Evolutionary conservation across 37 sponge, comb jelly and placozoan genomes (phyloP), one percentile per base, ranked within the genome.

Genomic region (Petrosia ficiformis): DNA sequence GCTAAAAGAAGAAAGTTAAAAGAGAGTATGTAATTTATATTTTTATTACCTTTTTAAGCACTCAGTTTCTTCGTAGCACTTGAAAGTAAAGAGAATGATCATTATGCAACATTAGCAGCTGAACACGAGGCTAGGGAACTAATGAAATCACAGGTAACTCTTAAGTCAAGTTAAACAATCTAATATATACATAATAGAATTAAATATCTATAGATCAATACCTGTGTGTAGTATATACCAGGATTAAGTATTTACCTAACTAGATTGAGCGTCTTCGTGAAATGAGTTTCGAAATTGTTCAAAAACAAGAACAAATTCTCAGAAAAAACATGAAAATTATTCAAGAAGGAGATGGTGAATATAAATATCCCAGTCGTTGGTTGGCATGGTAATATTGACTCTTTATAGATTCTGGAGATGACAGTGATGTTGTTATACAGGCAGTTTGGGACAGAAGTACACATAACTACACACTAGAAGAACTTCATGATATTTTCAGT

Each of bases 1-100:
- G 81, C 75, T 31, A 94, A 87, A 82, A 69, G 95, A 74, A 79
- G 73, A 37, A 94, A 90, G 44, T 68, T 94, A n/a, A 94, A 90
- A 64, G 88, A 94, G 52, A 68, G 86, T 85, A 31, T 44, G 73
- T 67, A 14, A 66, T 0, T 72, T 38, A 4, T n/a, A 36, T 1
- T 26, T 2, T 26, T 22, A 24, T 30, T 11, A 24, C 8, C 34
- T 10, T n/a, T 29, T 48, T 32, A 1, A 19, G 67, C 39, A 76
- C 39, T 65, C 28, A 77, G 71, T 84, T 29, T 78, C 60, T 14
- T 59, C 57, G 24, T 54, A 90, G 86, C 76, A 4, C 42, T 94
- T 74, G 88, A 90, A 74, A 61, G 57, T 37, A 82, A 75, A 70
- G 91, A 94, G 73, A 63, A 73, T 4, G 64, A 87, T 48, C 54